A percentile compares a stretch with the other conserved stretches of the same genome.
Conservation (phyloP, 2,797 vertebrate species). For the Apogon talboti region DNA sequence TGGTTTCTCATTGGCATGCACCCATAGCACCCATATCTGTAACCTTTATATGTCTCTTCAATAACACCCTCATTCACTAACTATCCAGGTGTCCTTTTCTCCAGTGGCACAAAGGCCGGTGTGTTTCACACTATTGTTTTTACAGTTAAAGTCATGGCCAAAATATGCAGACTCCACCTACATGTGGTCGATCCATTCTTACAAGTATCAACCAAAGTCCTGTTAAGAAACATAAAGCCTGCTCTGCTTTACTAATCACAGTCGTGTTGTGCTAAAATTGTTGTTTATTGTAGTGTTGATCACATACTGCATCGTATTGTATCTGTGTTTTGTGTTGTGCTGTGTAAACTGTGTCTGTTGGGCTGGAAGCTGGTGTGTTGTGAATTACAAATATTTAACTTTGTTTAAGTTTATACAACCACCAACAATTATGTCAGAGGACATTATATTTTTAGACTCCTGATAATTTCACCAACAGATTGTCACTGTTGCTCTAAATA, state of each 20-base stretch:
- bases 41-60: constrained; percentile 55
- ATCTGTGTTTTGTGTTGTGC: constrained; percentile 17
- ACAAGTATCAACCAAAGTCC: constrained; percentile 12
- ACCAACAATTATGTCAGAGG: constrained; percentile 32
- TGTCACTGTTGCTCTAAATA: constrained; percentile 68
- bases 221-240: background rate
- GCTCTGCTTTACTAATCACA: constrained; percentile 12
- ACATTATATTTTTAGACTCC: constrained; percentile 61
- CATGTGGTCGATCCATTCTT: background rate
- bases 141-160: constrained; percentile 2
- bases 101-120: background rate
- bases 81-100: constrained; percentile 38
- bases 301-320: constrained; percentile 17
- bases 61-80: constrained; percentile 63
- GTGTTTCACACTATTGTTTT: constrained; percentile 16
- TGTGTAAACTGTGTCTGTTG: constrained; percentile 15
- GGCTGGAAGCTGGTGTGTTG: too few relatives aligned
- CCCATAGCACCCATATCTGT: constrained; percentile 66
- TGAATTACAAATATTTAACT: background rate
- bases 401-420: constrained; percentile 13
- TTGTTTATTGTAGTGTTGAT: constrained; percentile 30
- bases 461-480: constrained; percentile 65
- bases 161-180: background rate
- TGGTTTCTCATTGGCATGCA: constrained; percentile 79
- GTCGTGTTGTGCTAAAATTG: background rate